These are phyloP conservation scores for Catalaphyllia jardinei DNA, from an alignment of 64 coral and sea anemone species.

Conservation along the genomic window DNA sequence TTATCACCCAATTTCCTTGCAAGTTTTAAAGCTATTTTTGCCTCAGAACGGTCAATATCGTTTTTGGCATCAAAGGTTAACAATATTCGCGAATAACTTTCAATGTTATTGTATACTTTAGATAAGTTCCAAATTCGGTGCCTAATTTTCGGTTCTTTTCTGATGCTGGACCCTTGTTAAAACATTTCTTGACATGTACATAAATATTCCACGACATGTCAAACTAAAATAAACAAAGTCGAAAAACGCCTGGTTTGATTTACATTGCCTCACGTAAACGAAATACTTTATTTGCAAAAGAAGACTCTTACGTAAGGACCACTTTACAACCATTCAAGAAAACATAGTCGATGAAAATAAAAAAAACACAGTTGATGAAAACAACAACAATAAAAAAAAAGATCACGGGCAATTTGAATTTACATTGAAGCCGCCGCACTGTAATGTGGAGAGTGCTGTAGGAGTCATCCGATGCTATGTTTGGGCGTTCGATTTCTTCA, in stretches of 20 bases:
- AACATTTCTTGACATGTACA: not conserved
- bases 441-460: too few species aligned
- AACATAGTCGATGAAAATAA: too few species aligned
- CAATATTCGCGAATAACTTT: not conserved
- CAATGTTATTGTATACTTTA: not conserved
- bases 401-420: not conserved
- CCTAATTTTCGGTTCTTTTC: not conserved
- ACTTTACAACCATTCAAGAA: too few species aligned
- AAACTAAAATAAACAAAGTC: not conserved
- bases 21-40: not conserved
- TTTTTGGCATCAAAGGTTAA: not conserved
- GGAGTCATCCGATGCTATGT: too few species aligned
- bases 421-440: too few species aligned
- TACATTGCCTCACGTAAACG: not conserved
- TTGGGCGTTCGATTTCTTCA: too few species aligned
- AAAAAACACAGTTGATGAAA: not conserved
- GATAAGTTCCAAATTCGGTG: not conserved
- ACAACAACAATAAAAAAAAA: too few species aligned
- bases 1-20: too few species aligned
- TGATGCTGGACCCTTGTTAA: not conserved
- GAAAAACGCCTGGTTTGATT: constrained; percentile 5
- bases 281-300: not conserved
- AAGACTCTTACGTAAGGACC: not conserved
- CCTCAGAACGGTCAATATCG: not conserved
- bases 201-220: not conserved